These are phyloP conservation scores for Coluber constrictor DNA, from an alignment of 2,797 vertebrate genomes.

Conservation along the genomic window DNA sequence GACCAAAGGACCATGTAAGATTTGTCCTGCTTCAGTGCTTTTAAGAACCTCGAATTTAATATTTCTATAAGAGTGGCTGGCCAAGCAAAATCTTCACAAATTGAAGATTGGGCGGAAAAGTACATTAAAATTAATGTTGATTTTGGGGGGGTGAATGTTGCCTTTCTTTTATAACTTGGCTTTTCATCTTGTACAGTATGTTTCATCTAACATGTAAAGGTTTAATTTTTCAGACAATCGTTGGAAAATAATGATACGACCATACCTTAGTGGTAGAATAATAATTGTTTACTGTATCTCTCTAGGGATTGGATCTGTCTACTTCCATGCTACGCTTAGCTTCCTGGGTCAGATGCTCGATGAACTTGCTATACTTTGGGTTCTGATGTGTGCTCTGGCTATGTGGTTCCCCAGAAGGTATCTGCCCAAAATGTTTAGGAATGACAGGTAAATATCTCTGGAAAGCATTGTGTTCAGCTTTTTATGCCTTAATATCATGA, in stretches of 20 bases:
- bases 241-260: not conserved
- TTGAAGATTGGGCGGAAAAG: not conserved
- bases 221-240: not conserved
- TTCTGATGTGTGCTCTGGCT: slow-evolving; percentile 94
- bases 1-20: not conserved
- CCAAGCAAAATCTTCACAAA: not conserved
- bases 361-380: slow-evolving; percentile 95
- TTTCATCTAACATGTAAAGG: rapidly evolving
- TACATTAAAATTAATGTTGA: not conserved
- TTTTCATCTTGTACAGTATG: not conserved
- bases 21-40: not conserved
- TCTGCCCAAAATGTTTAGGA: slow-evolving; percentile 89
- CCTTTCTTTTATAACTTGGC: not conserved
- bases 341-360: slow-evolving; percentile 98
- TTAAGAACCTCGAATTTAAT: not conserved
- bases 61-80: not conserved
- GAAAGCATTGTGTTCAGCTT: not conserved
- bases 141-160: no score
- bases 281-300: slow-evolving; percentile 32
- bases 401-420: slow-evolving; percentile 99
- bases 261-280: not conserved
- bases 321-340: slow-evolving; percentile 97
- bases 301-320: slow-evolving; percentile 95
- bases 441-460: slow-evolving; percentile 81
- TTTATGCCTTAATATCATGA: rapidly evolving